Evolutionary conservation across 1,140 invertebrate genomes (phyloP).

Genomic region (Ceratosolen solmsi): DNA sequence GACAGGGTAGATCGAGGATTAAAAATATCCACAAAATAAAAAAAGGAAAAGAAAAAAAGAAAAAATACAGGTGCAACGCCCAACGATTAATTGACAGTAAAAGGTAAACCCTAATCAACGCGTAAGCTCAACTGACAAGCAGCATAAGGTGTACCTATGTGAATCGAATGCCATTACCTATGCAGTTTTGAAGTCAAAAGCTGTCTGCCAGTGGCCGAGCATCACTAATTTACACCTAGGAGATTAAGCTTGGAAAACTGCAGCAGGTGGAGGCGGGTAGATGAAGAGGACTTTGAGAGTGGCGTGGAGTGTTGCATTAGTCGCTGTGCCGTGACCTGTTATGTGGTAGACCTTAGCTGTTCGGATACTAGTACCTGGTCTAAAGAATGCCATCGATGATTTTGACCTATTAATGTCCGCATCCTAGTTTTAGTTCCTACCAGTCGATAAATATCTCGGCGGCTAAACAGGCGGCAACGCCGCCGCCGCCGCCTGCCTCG

Average conservation of each 20-base stretch:
- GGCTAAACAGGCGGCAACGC: background rate
- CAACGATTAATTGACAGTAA: too few relatives aligned
- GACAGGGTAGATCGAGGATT: too few relatives aligned
- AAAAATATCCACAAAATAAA: too few relatives aligned
- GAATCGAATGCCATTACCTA: background rate
- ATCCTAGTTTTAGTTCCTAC: background rate
- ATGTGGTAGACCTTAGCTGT: background rate
- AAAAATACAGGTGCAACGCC: too few relatives aligned
- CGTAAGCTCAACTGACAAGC: too few relatives aligned
- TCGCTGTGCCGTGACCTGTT: background rate
- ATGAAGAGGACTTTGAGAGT: background rate
- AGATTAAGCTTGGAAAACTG: background rate
- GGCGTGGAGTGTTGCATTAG: background rate
- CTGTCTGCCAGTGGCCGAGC: background rate
- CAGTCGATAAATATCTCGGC: background rate
- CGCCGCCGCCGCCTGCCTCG: background rate
- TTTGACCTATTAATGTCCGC: constrained; percentile 12
- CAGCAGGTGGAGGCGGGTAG: background rate
- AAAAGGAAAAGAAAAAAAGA: too few relatives aligned
- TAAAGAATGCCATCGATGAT: constrained; percentile 8
- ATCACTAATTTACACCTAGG: constrained; percentile 10
- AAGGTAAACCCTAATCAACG: too few relatives aligned
- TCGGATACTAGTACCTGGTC: background rate
- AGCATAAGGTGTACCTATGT: background rate
- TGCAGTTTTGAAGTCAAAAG: too few relatives aligned